phyloP scores from a whole-genome alignment of 2,888 invertebrate genomes.

The Pyrrhosoma nymphula region DNA sequence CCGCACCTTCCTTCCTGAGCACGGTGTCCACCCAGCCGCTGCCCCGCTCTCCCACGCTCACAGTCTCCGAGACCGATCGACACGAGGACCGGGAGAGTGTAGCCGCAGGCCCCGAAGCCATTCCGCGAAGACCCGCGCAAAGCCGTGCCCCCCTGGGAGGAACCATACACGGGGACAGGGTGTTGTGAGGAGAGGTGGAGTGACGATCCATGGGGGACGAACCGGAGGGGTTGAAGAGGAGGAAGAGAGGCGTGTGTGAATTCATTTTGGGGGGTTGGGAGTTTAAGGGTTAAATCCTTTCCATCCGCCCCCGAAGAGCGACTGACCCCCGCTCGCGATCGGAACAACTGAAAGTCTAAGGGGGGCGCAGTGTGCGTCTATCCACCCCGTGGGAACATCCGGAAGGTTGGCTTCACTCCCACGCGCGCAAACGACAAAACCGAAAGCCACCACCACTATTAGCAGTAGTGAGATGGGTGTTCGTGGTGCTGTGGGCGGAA shows the following conservation, averaged over 20 bases:
- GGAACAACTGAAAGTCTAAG: not conserved
- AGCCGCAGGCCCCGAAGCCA: not conserved
- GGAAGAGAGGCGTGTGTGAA: not conserved
- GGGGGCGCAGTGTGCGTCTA: not conserved
- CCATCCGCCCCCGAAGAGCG: not conserved
- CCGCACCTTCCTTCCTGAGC: not conserved
- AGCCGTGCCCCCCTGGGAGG: not conserved
- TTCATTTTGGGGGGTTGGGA: not conserved
- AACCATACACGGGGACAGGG: not conserved
- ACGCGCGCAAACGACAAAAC: not conserved
- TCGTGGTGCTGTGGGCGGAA: too few relatives aligned
- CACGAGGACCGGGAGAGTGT: not conserved
- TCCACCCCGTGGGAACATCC: conserved; percentile 51
- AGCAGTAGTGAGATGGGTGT: too few relatives aligned
- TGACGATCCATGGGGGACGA: not conserved
- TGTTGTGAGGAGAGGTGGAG: not conserved
- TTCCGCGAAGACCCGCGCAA: not conserved
- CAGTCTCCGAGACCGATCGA: not conserved
- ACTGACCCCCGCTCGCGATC: not conserved
- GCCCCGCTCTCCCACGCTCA: not conserved
- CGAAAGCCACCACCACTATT: too few relatives aligned
- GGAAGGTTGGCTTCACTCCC: conserved; percentile 44
- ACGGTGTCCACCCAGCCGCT: not conserved
- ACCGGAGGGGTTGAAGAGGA: too few relatives aligned
- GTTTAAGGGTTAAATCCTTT: not conserved